Evolutionary conservation across 1,140 invertebrate genomes (phyloP), one percentile per base, ranked within the genome.

Genomic region (Doryteuthis pealeii): DNA sequence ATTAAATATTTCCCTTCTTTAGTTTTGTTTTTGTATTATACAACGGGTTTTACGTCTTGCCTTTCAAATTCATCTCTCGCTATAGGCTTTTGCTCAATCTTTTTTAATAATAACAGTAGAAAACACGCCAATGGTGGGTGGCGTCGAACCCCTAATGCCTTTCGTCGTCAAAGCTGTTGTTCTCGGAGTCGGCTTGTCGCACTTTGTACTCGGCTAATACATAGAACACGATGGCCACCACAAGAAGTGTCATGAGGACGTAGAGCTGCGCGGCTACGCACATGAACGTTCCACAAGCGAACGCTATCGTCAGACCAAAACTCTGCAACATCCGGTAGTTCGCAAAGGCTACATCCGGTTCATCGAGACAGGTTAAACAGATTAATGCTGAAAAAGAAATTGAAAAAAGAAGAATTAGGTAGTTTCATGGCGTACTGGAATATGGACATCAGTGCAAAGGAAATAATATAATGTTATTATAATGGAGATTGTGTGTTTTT

Each of bases 271-370:
- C 93, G 10, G 93, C 89, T 26, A 95, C 94, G 87, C 95, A 96
- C 4, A 97, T 89, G 79, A 94, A 92, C 3, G 94, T 95, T 74
- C 83, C 84, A 30, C 80, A 75, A 0, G 93, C 92, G 82, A 97
- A 98, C 8, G 95, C 95, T 12, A 97, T 91, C 1, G 97, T 94
- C 80, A 97, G 96, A 0, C 97, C 97, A 30, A 93, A 91, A 54
- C 94, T 95, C 88, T 98, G 96, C 94, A 96, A 96, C 26, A 98
- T 91, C 65, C 96, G 91, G 88, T 95, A 98, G 88, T 97, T 98
- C 76, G 96, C 96, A 90, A 98, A 98, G 0, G 96, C 96, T 0
- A 96, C 94, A 87, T 98, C 96, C 83, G 97, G 95, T 87, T 96
- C 94, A 49, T 95, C 91, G 72, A 94, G 90, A 89, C 97, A 98